Base-by-base conservation (phyloP, 2,888 invertebrate species). In the Dione vanillae region DNA sequence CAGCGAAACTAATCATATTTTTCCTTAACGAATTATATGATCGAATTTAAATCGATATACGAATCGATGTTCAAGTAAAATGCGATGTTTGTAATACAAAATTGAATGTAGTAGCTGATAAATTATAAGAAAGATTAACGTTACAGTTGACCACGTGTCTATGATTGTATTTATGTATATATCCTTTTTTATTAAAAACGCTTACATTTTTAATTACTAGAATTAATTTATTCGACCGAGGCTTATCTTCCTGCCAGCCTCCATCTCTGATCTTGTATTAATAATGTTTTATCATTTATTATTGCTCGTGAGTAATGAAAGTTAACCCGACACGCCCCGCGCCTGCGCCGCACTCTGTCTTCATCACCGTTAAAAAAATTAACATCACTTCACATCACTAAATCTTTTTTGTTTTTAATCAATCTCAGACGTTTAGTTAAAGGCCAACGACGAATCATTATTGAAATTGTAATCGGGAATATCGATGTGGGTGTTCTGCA, bases 221-320 rank as follows among this genome's bases (percentile, higher is more conserved):
- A 90, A 92, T 92, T 92, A 92, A 92, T 92, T 91, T 90, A 89
- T 89, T 86, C 86, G 82, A 82, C 81, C 80, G 82, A 82, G 45
- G 83, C 88, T 89, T 87, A 90, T 83, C 68, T 62, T 56, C 54
- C 43, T 62, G 86, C 78, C 80, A 78, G 80, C 80, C 83, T 86
- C 85, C 89, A 71, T 64, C 65, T 82, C 82, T 87, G 90, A 91
- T 92, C 90, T 82, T 85, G 85, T 89, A 92, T 92, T 93, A 92
- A 93, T 93, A 93, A 93, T 93, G 92, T 92, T 90, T 92, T 93
- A 93, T 93, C 92, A 93, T 93, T 93, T 93, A 92, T 93, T 91
- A 93, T 86, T 82, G 84, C 83, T 82, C 80, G 82, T 92, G 92
- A 92, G 92, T 93, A 92, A 93, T 93, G 93, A 91, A 92, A 92